Evolutionary conservation across 2,797 vertebrate species (phyloP).

Genomic region (Melopsittacus undulatus): DNA sequence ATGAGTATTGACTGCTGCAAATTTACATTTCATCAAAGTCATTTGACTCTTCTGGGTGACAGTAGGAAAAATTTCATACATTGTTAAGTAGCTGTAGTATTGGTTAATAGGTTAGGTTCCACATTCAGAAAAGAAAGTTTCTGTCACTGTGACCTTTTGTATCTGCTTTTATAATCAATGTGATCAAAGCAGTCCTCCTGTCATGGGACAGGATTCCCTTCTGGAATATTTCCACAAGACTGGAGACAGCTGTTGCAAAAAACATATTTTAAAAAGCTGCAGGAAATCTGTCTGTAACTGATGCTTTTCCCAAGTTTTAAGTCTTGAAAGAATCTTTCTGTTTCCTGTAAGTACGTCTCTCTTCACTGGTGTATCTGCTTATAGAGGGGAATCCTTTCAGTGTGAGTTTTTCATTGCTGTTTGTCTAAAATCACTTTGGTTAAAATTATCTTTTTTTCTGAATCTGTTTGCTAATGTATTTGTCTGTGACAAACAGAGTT

Average conservation of each 20-base stretch:
- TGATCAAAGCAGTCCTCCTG: constrained; percentile 55
- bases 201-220: constrained; percentile 46
- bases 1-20: neutral
- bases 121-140: constrained; percentile 27
- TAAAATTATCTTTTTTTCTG: neutral
- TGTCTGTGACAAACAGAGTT: neutral
- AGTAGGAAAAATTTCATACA: neutral
- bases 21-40: neutral
- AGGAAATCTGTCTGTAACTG: constrained; percentile 36
- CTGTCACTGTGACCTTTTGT: constrained; percentile 27
- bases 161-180: constrained; percentile 60
- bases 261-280: constrained; percentile 37
- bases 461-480: constrained; percentile 9
- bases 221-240: constrained; percentile 57
- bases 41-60: neutral
- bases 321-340: constrained; percentile 32
- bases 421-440: neutral
- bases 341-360: constrained; percentile 7
- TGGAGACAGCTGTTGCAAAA: constrained; percentile 62
- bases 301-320: constrained; percentile 43
- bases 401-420: neutral
- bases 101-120: neutral
- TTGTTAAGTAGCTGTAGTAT: neutral
- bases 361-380: neutral
- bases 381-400: neutral